These are phyloP conservation scores for Clarias batrachus DNA, from an alignment of 2,113 vertebrate species.

Conservation along the genomic window DNA sequence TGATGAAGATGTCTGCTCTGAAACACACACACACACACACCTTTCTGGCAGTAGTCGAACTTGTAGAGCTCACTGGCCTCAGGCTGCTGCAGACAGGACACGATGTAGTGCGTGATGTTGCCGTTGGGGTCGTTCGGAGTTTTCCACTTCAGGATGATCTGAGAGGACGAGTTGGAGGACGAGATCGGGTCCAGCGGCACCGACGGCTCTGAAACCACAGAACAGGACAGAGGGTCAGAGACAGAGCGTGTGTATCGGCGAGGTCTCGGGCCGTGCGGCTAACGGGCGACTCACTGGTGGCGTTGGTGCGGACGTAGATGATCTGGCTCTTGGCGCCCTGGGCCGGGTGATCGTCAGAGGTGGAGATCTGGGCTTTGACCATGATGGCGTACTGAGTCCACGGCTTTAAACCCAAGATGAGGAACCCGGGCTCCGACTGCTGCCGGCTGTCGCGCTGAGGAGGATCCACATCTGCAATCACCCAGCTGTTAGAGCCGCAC, in stretches of 20 bases:
- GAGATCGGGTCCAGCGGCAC: constrained; percentile 91
- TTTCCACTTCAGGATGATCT: constrained; percentile 96
- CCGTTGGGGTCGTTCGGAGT: constrained; percentile 90
- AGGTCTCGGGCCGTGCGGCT: too few relatives aligned
- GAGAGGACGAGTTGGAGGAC: constrained; percentile 92
- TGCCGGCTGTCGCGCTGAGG: constrained; percentile 62
- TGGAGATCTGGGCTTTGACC: constrained; percentile 91
- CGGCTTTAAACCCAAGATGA: constrained; percentile 86
- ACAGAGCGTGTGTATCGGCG: background rate
- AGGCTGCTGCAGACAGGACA: constrained; percentile 84
- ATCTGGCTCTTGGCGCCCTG: constrained; percentile 94
- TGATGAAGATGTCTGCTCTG: background rate
- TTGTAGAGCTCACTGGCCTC: constrained; percentile 93
- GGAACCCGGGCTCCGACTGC: constrained; percentile 75
- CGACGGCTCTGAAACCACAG: constrained; percentile 78
- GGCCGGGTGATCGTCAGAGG: constrained; percentile 86
- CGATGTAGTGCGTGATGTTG: constrained; percentile 94
- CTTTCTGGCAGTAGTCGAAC: constrained; percentile 93
- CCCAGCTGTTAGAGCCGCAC: constrained; percentile 96
- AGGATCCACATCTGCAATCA: constrained; percentile 91
- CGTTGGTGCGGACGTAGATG: constrained; percentile 90
- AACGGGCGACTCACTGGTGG: constrained; percentile 78
- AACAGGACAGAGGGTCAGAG: background rate
- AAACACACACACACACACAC: constrained; percentile 60
- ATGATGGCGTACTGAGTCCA: constrained; percentile 98